Evolutionary conservation across 35 echinoderm and acorn worm genomes (phyloP).

Genomic region (Lytechinus pictus): DNA sequence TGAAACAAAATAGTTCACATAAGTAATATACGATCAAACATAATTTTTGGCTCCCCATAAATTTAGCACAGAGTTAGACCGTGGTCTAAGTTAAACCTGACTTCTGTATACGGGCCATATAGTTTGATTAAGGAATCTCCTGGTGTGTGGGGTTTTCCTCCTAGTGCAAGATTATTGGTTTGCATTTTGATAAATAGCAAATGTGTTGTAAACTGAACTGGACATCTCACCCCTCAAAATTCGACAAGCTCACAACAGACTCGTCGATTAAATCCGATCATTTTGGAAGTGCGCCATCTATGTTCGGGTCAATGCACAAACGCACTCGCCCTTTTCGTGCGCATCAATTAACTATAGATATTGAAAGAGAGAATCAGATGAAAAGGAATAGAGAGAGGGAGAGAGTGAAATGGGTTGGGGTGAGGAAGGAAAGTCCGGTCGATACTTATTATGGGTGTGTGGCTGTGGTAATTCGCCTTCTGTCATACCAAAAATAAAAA

Average conservation of each 20-base stretch:
- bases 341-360: not conserved
- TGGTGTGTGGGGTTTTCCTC: too few relatives aligned
- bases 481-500: not conserved
- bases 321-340: not conserved
- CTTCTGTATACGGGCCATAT: too few relatives aligned
- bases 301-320: not conserved
- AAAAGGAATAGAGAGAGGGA: not conserved
- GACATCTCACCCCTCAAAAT: too few relatives aligned
- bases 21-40: too few relatives aligned
- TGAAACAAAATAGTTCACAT: too few relatives aligned
- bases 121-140: too few relatives aligned
- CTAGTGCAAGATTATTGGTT: too few relatives aligned
- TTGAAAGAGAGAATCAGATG: not conserved
- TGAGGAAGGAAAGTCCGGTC: not conserved
- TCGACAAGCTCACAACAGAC: not conserved
- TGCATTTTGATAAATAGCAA: too few relatives aligned
- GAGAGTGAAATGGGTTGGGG: not conserved
- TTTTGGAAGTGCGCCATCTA: constrained; percentile 17
- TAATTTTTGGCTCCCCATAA: too few relatives aligned
- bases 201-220: too few relatives aligned
- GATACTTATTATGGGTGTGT: not conserved
- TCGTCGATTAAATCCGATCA: not conserved
- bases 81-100: too few relatives aligned
- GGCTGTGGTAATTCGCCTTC: not conserved
- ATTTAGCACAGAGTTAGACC: too few relatives aligned